Percentiles rank a stretch among this genome's conserved stretches.
Evolutionary conservation across 2,888 invertebrate genomes (phyloP).

Genomic region (Corythucha ciliata): DNA sequence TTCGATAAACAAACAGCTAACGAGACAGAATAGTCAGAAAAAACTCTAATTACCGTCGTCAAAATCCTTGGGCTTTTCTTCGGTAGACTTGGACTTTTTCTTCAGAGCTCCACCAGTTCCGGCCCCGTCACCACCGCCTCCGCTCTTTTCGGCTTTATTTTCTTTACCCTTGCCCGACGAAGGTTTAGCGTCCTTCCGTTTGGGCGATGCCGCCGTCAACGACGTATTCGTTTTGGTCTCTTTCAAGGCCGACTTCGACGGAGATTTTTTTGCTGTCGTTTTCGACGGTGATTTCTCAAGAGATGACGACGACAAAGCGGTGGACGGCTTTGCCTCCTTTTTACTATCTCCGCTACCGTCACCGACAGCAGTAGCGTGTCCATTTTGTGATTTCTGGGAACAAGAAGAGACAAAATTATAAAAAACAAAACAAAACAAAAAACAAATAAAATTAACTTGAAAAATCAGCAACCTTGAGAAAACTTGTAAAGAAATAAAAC

Average conservation of each 20-base stretch:
- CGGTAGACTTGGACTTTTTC: constrained; percentile 50
- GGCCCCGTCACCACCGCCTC: too few species aligned
- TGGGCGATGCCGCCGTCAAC: constrained; percentile 28
- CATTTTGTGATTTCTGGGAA: constrained; percentile 37
- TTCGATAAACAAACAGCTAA: neutral
- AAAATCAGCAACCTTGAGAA: too few species aligned
- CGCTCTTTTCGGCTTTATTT: too few species aligned
- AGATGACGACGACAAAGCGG: too few species aligned
- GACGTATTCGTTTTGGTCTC: constrained; percentile 29
- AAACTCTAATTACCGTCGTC: constrained; percentile 51
- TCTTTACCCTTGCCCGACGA: constrained; percentile 57
- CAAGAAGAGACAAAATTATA: constrained; percentile 17
- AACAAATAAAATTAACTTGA: too few species aligned
- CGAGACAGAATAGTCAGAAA: neutral
- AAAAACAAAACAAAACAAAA: too few species aligned
- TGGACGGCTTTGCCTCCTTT: constrained; percentile 28
- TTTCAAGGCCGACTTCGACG: constrained; percentile 31
- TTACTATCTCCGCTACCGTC: constrained; percentile 31
- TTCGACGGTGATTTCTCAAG: constrained; percentile 33
- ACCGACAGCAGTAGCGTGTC: constrained; percentile 36
- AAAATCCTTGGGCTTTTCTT: constrained; percentile 60
- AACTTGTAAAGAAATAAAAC: too few species aligned
- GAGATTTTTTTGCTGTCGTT: constrained; percentile 29
- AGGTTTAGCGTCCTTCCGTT: constrained; percentile 37
- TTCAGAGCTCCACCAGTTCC: constrained; percentile 45